phyloP scores from a whole-genome alignment of 1,140 invertebrate genomes.

The Sinella curviseta region DNA sequence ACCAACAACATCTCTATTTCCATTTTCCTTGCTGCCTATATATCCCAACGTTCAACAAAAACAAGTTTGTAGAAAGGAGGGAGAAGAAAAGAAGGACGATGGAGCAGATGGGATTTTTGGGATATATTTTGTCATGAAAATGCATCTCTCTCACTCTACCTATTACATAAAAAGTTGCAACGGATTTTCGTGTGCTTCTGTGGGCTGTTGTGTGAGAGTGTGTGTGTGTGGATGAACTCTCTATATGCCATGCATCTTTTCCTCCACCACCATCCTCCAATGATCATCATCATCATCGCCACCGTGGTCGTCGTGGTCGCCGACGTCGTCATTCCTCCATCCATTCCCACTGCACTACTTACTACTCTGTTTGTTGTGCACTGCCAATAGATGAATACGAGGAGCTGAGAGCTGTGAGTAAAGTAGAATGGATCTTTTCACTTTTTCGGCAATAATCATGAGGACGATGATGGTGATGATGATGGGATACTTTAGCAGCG shows the following conservation, averaged over 20 bases:
- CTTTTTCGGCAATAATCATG: not conserved
- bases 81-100: not conserved
- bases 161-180: no score
- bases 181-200: no score
- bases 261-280: no score
- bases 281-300: not conserved
- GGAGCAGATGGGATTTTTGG: not conserved
- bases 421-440: not conserved
- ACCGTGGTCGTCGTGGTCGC: no score
- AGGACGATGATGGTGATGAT: not conserved
- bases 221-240: no score
- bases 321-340: no score
- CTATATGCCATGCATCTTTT: not conserved
- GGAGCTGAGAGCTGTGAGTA: no score
- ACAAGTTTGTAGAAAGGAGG: not conserved
- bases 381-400: no score
- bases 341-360: no score
- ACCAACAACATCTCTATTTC: not conserved
- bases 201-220: no score
- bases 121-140: not conserved
- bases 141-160: not conserved
- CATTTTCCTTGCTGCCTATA: not conserved
- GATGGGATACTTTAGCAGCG: no score
- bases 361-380: no score
- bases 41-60: not conserved